Conservation (phyloP, 2,797 vertebrate genomes). For the Anabas testudineus region DNA sequence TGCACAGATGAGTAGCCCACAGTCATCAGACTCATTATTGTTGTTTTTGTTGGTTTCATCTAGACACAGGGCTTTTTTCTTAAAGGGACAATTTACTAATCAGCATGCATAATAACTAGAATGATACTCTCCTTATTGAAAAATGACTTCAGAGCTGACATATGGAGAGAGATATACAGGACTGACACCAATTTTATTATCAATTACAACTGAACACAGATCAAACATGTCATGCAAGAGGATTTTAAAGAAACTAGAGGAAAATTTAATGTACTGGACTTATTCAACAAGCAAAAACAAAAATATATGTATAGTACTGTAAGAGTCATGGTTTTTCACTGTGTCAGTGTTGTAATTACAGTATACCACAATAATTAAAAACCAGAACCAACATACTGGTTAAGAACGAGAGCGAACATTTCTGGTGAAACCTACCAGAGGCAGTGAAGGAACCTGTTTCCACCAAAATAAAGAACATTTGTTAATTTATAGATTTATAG, state of each 20-base stretch:
- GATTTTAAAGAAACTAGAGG: too few relatives aligned
- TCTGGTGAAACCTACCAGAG: neutral
- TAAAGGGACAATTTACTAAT: neutral
- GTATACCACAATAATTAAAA: neutral
- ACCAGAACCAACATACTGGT: neutral
- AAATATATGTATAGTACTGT: too few relatives aligned
- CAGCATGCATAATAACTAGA: neutral
- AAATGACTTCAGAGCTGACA: too few relatives aligned
- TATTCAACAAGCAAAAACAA: too few relatives aligned
- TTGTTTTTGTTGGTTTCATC: constrained; percentile 6
- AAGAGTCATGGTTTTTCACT: too few relatives aligned
- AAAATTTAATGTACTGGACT: too few relatives aligned
- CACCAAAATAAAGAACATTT: neutral
- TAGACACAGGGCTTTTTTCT: constrained; percentile 1
- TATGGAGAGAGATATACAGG: too few relatives aligned
- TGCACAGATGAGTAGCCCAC: constrained; percentile 31
- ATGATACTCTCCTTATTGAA: neutral
- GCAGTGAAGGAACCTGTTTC: neutral
- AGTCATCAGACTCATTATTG: constrained; percentile 68
- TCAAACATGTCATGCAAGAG: neutral
- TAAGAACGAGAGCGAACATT: too few relatives aligned
- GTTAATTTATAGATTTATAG: too few relatives aligned
- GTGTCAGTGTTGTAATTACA: neutral
- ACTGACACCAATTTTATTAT: too few relatives aligned
- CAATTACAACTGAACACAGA: neutral